Evolutionary conservation across 2,113 vertebrate species (phyloP).

Genomic region (Glaucomys volans): DNA sequence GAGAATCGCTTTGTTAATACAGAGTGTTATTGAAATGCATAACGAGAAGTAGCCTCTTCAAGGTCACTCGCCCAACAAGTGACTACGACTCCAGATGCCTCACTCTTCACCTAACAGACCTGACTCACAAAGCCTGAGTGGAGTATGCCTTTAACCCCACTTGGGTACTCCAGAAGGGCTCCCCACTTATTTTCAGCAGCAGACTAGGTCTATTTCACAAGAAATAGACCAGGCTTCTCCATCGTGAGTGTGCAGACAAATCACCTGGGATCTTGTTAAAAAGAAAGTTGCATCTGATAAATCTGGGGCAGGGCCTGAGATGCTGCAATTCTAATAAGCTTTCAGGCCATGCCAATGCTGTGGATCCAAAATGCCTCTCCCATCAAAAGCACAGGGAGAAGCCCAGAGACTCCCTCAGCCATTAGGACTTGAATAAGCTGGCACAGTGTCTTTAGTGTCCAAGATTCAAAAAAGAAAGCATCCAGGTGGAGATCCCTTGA

Average conservation of each 20-base stretch:
- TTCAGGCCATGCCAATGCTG: neutral
- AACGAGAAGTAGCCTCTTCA: conserved; percentile 17
- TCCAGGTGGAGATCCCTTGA: neutral
- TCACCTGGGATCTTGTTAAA: neutral
- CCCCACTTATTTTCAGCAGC: neutral
- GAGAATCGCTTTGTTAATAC: conserved; percentile 63
- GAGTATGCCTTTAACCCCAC: conserved; percentile 21
- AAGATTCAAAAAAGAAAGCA: conserved; percentile 23
- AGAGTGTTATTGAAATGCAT: conserved; percentile 63
- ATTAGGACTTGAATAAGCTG: neutral
- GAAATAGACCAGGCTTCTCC: neutral
- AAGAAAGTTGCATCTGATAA: neutral
- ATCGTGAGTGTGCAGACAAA: neutral
- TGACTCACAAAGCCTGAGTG: neutral
- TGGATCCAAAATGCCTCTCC: neutral
- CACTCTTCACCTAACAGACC: neutral
- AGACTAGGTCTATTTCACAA: neutral
- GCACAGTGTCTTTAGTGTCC: neutral
- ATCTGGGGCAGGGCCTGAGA: neutral
- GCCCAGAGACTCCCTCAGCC: neutral
- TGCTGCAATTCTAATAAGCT: neutral
- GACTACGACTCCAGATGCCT: neutral
- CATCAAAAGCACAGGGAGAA: neutral
- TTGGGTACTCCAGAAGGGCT: neutral
- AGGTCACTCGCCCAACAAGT: conserved; percentile 40